These are phyloP conservation scores for Bufotes viridis DNA, from an alignment of 2,797 vertebrate genomes.

Conservation along the genomic window DNA sequence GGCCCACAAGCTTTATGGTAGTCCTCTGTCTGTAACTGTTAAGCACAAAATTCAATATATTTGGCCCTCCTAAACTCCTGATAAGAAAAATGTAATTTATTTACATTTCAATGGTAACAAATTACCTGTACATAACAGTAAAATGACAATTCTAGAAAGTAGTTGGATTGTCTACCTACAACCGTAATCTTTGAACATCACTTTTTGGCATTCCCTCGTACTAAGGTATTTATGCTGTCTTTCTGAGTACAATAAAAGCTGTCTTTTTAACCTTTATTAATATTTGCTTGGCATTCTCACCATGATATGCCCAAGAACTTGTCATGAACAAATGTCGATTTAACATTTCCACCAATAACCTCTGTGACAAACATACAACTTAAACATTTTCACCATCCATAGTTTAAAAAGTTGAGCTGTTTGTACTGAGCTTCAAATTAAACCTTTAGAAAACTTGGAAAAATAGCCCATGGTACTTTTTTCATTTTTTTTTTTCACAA, in stretches of 20 bases:
- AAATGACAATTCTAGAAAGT: background rate
- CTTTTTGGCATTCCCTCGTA: constrained; percentile 63
- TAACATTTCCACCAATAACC: constrained; percentile 66
- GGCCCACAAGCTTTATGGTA: background rate
- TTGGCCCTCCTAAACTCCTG: background rate
- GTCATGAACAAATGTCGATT: constrained; percentile 66
- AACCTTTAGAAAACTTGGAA: constrained; percentile 23
- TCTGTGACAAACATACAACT: constrained; percentile 62
- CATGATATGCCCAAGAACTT: constrained; percentile 65
- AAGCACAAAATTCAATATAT: background rate
- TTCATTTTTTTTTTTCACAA: background rate
- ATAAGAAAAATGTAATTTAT: background rate
- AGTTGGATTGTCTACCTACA: background rate
- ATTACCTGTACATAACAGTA: background rate
- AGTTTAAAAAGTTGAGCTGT: constrained; percentile 40
- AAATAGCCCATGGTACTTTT: background rate
- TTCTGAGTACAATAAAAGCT: constrained; percentile 69
- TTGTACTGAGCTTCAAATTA: constrained; percentile 30
- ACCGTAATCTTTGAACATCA: background rate
- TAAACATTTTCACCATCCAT: constrained; percentile 46
- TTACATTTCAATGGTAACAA: background rate
- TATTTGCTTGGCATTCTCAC: constrained; percentile 73
- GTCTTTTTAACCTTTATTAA: constrained; percentile 71
- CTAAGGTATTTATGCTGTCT: constrained; percentile 71
- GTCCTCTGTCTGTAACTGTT: background rate